Evolutionary conservation across 92 coral and sea anemone genomes (phyloP), one percentile per base, ranked within the genome.

Genomic region (Zoanthus sansibaricus): DNA sequence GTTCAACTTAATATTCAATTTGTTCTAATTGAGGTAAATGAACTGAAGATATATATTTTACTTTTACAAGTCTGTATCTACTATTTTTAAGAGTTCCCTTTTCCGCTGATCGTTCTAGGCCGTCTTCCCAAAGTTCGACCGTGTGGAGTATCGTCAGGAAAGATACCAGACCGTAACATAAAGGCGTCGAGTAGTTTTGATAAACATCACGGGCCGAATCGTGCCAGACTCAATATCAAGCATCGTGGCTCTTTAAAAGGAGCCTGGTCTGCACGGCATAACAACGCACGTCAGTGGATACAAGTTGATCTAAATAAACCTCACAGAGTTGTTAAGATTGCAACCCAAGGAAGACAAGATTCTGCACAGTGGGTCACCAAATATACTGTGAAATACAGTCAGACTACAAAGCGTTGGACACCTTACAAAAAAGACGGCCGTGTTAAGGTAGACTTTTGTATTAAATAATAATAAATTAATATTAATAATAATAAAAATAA

Each of bases 271-370:
- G 82, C 93, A 8, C 91, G 93, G 11, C 86, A 64, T 70, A 94
- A 94, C 82, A 92, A 92, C 90, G 69, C 86, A 0, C 86, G 82
- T 46, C 95, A 94, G 72, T 94, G 97, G 97, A 84, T 94, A n/a
- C 92, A 94, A 85, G 83, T 84, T 56, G 87, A 94, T 72, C 85
- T 94, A 7, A 87, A 75, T 37, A 74, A 85, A 67, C 87, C 88
- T 21, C 86, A 78, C 78, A 61, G 83, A 61, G 68, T 94, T 72
- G 79, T 86, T 47, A 92, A 92, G 92, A 71, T 94, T 59, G 93
- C 85, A 7, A 89, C 88, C 6, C 97, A 94, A 67, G 97, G 97
- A 13, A 90, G 97, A 7, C 84, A 84, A 21, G 97, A 94, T 48
- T 91, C 90, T 14, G 88, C 86, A 20, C 97, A 94, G 61, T 94